phyloP scores from a whole-genome alignment of 2,113 vertebrate genomes.

The Pangasianodon hypophthalmus region DNA sequence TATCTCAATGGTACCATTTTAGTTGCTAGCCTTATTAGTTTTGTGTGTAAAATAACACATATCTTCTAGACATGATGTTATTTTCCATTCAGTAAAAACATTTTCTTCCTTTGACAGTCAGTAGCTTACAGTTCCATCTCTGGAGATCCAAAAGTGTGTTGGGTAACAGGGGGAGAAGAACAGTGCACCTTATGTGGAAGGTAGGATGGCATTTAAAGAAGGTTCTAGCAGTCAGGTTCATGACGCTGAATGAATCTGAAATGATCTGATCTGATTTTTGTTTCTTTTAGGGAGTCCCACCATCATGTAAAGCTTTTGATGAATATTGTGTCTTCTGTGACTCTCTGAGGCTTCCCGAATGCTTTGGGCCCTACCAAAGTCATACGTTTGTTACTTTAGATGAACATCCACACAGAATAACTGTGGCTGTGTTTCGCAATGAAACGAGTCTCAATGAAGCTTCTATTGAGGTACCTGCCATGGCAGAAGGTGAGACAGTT shows the following conservation, averaged over 20 bases:
- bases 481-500: slow-evolving; percentile 24
- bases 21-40: neutral
- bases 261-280: neutral
- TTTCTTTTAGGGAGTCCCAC: slow-evolving; percentile 26
- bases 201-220: neutral
- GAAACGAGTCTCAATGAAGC: neutral
- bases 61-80: neutral
- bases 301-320: slow-evolving; percentile 34
- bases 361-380: slow-evolving; percentile 17
- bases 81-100: neutral
- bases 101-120: slow-evolving; percentile 22
- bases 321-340: neutral
- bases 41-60: neutral
- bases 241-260: neutral
- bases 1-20: slow-evolving; percentile 36
- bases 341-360: neutral
- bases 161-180: neutral
- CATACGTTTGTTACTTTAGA: slow-evolving; percentile 1
- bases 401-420: slow-evolving; percentile 8
- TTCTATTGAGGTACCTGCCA: slow-evolving; percentile 23
- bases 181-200: slow-evolving; percentile 44
- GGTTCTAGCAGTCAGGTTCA: neutral
- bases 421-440: slow-evolving; percentile 12
- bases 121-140: slow-evolving; percentile 10
- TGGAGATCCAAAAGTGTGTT: slow-evolving; percentile 29